Evolutionary conservation across 1,140 invertebrate species (phyloP), one percentile per base, ranked within the genome.

Genomic region (Drosophila sp.): DNA sequence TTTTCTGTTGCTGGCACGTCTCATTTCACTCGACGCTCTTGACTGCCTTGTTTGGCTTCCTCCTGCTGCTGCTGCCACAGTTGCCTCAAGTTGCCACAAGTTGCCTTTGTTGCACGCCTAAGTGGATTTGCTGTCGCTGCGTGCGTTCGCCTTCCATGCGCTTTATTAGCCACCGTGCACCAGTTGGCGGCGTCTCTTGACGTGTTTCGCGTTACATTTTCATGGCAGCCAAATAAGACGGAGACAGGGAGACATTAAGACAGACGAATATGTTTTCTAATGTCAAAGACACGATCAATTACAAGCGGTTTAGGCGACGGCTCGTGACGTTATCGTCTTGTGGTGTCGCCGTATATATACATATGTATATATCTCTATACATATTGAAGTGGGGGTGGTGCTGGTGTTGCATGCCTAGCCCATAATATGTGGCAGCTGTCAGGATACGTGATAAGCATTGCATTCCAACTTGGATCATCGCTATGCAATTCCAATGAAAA

Each of bases 221-320:
- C 63, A 67, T 72, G 46, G 62, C 70, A 51, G 43, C 25, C 27
- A 40, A 32, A 59, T 32, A 18, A 43, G 25, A 59, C 14, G 25
- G 21, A 36, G 18, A 8, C 18, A 40, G 34, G 25, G 32, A 32
- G 48, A 9, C 41, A 25, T n/a, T 14, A 29, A 40, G 50, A 11
- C 21, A 40, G 58, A 66, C 61, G 21, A 66, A 63, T 66, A 41
- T 72, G 63, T 72, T 72, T 72, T 72, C 70, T 72, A 72, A 72
- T 72, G 70, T 72, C 70, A 72, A 72, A 72, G 70, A 72, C 70
- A 72, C 70, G 70, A 72, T 72, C 63, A 66, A 72, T 72, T 72
- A 72, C 70, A 72, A 67, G 46, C 63, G 63, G 46, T 36, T 66
- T 59, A 72, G 53, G 38, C 63, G 53, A 51, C 63, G 48, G 54